Conservation (phyloP, 2,113 vertebrate genomes). For the Manacus vitellinus region DNA sequence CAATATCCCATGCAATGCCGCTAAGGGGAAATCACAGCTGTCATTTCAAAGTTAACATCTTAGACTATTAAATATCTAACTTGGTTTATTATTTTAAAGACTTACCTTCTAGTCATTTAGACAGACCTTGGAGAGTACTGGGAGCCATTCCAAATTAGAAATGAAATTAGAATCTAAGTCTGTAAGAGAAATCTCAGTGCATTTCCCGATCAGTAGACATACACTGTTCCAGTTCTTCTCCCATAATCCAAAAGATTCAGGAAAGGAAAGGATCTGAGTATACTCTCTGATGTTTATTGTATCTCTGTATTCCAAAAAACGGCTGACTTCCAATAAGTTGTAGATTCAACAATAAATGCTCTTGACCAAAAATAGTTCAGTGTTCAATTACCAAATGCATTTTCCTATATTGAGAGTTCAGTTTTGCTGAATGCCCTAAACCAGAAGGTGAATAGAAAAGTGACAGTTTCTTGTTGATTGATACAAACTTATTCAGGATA, state of each 20-base stretch:
- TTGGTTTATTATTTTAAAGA: conserved; percentile 43
- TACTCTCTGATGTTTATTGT: not conserved
- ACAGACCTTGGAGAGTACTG: conserved; percentile 22
- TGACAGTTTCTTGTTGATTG: not conserved
- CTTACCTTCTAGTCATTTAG: conserved; percentile 44
- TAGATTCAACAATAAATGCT: conserved; percentile 45
- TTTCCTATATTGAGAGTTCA: not conserved
- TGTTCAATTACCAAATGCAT: not conserved
- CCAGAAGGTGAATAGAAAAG: not conserved
- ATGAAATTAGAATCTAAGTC: conserved; percentile 30
- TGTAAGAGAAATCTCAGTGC: conserved; percentile 8
- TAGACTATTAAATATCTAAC: conserved; percentile 1
- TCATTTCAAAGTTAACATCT: conserved; percentile 35
- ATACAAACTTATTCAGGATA: not conserved
- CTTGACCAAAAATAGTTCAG: conserved; percentile 53
- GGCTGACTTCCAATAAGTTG: conserved; percentile 44
- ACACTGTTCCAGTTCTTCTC: conserved; percentile 3
- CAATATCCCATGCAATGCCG: not conserved
- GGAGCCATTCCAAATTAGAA: conserved; percentile 46
- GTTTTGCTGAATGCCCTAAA: conserved; percentile 20
- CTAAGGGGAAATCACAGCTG: not conserved
- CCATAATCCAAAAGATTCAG: not conserved
- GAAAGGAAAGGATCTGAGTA: not conserved
- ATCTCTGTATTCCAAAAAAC: conserved; percentile 12
- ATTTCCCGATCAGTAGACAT: not conserved